phyloP scores from a whole-genome alignment of 2,797 vertebrate species.

The Mus spretus region DNA sequence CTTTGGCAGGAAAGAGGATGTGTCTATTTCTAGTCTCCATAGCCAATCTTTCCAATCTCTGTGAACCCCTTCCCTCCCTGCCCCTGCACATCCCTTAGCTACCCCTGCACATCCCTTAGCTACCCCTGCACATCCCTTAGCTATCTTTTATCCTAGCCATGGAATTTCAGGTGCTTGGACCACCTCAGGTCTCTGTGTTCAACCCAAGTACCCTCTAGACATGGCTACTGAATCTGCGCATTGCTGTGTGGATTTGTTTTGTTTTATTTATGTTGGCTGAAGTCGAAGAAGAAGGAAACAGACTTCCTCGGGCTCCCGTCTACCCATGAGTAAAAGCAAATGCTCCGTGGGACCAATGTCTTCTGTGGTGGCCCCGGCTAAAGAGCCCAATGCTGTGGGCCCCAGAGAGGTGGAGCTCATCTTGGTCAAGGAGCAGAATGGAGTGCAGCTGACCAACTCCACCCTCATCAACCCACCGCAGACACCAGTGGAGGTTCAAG shows the following conservation, averaged over 20 bases:
- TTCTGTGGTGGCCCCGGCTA: conserved; percentile 87
- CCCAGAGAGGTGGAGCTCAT: conserved; percentile 94
- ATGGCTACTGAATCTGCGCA: fast-evolving
- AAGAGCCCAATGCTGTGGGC: conserved; percentile 89
- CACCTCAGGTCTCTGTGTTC: neutral
- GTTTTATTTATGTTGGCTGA: neutral
- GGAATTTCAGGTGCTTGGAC: neutral
- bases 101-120: neutral
- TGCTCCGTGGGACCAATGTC: conserved; percentile 90
- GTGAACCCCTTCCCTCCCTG: neutral
- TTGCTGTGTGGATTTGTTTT: neutral
- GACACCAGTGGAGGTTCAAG: conserved; percentile 87
- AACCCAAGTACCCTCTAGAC: fast-evolving
- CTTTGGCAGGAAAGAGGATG: neutral
- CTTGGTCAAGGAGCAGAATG: conserved; percentile 95
- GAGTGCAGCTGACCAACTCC: conserved; percentile 94
- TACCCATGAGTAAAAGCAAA: conserved; percentile 87
- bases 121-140: neutral
- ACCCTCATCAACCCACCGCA: conserved; percentile 89
- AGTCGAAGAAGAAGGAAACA: neutral
- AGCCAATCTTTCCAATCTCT: too few relatives aligned
- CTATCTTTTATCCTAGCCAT: neutral
- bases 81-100: neutral
- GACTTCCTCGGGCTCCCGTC: neutral
- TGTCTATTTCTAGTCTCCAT: neutral